Conservation (phyloP, 1,140 invertebrate genomes). For the Pseudobourletiella spinata region DNA sequence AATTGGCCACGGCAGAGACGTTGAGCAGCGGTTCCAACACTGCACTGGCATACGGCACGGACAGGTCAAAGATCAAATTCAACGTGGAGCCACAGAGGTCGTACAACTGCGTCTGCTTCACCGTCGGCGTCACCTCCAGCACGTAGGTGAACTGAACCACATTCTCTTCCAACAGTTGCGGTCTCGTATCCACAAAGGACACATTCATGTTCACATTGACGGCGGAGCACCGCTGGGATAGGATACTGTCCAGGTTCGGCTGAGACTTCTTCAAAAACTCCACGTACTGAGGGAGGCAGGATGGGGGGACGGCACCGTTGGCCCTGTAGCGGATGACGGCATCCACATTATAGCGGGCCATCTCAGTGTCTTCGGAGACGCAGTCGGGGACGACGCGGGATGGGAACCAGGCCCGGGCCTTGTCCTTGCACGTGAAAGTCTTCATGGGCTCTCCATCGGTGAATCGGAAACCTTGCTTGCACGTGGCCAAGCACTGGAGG, state of each 20-base stretch:
- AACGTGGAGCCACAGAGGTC: slow-evolving; percentile 89
- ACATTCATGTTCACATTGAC: slow-evolving; percentile 93
- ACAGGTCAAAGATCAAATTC: slow-evolving; percentile 85
- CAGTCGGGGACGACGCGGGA: slow-evolving; percentile 83
- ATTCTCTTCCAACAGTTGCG: slow-evolving; percentile 69
- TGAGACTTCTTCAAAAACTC: slow-evolving; percentile 75
- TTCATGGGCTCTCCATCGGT: slow-evolving; percentile 81
- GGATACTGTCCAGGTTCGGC: slow-evolving; percentile 61
- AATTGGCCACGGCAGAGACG: slow-evolving; percentile 76
- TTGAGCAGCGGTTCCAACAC: slow-evolving; percentile 83
- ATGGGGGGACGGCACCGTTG: slow-evolving; percentile 71
- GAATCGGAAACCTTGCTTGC: slow-evolving; percentile 80
- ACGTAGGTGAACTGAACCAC: slow-evolving; percentile 52
- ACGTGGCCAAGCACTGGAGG: slow-evolving; percentile 80
- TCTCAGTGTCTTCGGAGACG: slow-evolving; percentile 85
- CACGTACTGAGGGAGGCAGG: slow-evolving; percentile 77
- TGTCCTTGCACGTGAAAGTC: slow-evolving; percentile 70
- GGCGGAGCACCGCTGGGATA: slow-evolving; percentile 84
- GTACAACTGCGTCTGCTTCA: slow-evolving; percentile 80
- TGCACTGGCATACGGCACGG: slow-evolving; percentile 80
- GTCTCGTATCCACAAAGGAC: slow-evolving; percentile 70
- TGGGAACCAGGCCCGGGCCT: slow-evolving; percentile 64
- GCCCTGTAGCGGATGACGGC: slow-evolving; percentile 80
- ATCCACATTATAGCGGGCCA: slow-evolving; percentile 84
- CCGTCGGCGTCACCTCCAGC: slow-evolving; percentile 73